Evolutionary conservation across 2,888 invertebrate genomes (phyloP).

Genomic region (Heteromyza rotundicornis): DNA sequence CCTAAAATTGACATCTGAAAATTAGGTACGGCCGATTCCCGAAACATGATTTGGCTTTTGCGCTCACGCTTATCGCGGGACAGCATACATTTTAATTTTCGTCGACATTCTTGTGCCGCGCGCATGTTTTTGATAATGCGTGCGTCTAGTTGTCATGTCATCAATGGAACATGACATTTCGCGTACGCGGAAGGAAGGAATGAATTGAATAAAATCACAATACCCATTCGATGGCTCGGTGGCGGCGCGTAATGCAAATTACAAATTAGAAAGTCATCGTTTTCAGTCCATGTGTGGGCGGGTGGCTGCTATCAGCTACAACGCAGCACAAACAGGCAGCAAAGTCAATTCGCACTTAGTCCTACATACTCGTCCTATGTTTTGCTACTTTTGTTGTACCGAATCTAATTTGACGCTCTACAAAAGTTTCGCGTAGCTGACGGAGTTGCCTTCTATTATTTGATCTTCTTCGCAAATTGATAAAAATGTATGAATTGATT

Average conservation of each 20-base stretch:
- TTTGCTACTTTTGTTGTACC: background rate
- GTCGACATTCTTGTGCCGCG: background rate
- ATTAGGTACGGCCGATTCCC: too few species aligned
- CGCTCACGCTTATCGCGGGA: background rate
- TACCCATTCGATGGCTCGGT: background rate
- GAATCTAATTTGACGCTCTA: background rate
- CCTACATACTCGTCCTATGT: background rate
- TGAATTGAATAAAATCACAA: constrained; percentile 4
- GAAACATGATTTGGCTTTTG: constrained; percentile 3
- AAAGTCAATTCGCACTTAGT: too few species aligned
- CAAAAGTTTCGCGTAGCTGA: background rate
- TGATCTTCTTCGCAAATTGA: too few species aligned
- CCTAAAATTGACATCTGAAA: background rate
- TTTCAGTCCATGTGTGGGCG: background rate
- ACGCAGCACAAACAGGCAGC: background rate
- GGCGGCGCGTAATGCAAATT: background rate
- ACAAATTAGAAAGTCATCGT: background rate
- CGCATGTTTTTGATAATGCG: background rate
- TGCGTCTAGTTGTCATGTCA: background rate
- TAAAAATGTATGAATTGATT: too few species aligned
- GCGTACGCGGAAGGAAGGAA: background rate
- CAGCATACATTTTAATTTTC: background rate
- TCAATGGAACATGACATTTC: background rate
- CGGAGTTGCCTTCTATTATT: too few species aligned
- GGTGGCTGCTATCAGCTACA: background rate